Base-by-base conservation (phyloP, 1,140 invertebrate species). In the Euglossa dilemma region DNA sequence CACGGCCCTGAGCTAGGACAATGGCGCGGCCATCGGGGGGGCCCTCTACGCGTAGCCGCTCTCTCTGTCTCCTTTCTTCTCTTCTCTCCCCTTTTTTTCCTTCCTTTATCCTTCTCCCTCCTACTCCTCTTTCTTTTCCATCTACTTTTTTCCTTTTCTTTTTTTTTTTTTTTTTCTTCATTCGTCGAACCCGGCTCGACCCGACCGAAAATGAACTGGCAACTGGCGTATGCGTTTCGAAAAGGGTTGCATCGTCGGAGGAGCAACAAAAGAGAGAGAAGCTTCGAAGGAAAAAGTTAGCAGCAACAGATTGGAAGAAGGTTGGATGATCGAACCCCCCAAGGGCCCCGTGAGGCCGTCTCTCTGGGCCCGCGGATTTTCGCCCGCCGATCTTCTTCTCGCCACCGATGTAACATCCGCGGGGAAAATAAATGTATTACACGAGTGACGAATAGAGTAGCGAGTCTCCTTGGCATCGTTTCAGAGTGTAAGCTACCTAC, bases 401-500 rank as follows among this genome's bases (percentile, higher is more conserved):
- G 50, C 47, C 12, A 50, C 47, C 47, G 47, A 8, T 25, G 11
- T 36, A 36, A 63, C 61, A 12, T 12, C 12, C 75, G 61, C 25
- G 18, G n/a, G 11, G 23, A 73, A 80, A 72, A 59, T 52, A 63
- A 56, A 63, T 50, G 69, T 47, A 54, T 67, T 28, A 54, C 74
- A 43, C 57, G 47, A 50, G 73, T 47, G 45, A 59, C 66, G 66
- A 70, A 78, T 63, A 64, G 25, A 61, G 74, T 36, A 14, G 47
- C 43, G 66, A 59, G 81, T 83, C 66, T 83, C 81, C 81, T 83
- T 83, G 81, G 75, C 81, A 83, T 83, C 81, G 74, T 83, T 83
- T 77, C 74, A 61, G 74, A 77, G 81, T 78, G 74, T 71, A 71
- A 71, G 64, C 81, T 76, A 83, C 75, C 81, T 75, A 77, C 74